These are phyloP conservation scores for Antrozous pallidus DNA, from an alignment of 2,797 vertebrate species.

Conservation along the genomic window DNA sequence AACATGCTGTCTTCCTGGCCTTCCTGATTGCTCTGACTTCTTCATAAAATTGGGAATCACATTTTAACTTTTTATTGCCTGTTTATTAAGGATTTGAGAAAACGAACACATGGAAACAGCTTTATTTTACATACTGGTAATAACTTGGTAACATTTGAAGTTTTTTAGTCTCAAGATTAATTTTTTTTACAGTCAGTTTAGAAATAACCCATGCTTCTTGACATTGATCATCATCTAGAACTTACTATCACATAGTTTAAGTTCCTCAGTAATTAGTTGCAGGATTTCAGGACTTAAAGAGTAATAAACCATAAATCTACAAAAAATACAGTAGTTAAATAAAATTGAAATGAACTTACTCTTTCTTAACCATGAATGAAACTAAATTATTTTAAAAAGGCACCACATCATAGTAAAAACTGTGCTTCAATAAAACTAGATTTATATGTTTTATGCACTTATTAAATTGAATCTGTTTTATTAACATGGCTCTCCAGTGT, in stretches of 20 bases:
- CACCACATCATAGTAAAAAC: background rate
- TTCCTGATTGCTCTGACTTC: conserved; percentile 8
- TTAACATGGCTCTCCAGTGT: background rate
- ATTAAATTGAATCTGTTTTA: background rate
- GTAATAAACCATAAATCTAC: background rate
- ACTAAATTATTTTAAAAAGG: conserved; percentile 1
- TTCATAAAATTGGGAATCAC: conserved; percentile 39
- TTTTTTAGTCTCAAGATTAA: background rate
- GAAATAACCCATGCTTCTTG: background rate
- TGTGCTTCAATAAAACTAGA: background rate
- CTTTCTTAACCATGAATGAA: background rate
- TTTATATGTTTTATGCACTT: background rate
- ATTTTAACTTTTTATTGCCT: conserved; percentile 42
- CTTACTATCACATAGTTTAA: background rate
- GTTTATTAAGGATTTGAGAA: conserved; percentile 26
- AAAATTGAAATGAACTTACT: conserved; percentile 11
- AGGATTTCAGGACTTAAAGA: conserved; percentile 14
- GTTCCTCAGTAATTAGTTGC: background rate
- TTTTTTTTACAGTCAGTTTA: background rate
- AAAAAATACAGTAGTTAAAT: background rate
- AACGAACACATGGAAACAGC: background rate
- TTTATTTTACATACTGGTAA: conserved; percentile 22
- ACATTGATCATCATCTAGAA: background rate
- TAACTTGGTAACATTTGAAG: background rate
- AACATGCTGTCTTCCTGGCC: conserved; percentile 22